phyloP scores from a whole-genome alignment of 2,797 vertebrate species.

The Falco biarmicus region DNA sequence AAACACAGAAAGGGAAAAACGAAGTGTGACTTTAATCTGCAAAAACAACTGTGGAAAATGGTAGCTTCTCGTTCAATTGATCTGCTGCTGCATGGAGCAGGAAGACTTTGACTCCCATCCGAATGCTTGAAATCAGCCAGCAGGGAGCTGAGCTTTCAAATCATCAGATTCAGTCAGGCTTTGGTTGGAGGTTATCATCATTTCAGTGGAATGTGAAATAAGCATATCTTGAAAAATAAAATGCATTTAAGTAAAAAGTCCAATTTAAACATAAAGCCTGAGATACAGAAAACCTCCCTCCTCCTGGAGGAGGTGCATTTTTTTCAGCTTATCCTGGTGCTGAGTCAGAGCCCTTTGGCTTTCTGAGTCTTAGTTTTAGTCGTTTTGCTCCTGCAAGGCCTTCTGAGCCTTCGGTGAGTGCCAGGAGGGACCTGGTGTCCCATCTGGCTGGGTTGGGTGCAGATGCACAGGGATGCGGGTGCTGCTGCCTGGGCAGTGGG shows the following conservation, averaged over 20 bases:
- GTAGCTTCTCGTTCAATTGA: not conserved
- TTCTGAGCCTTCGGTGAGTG: not conserved
- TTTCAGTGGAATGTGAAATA: constrained; percentile 28
- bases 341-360: not conserved
- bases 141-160: not conserved
- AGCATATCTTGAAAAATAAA: constrained; percentile 12
- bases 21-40: not conserved
- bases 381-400: not conserved
- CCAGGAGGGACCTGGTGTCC: not conserved
- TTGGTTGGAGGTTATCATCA: not conserved
- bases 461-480: not conserved
- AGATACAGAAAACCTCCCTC: not conserved
- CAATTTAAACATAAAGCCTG: not conserved
- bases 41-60: not conserved
- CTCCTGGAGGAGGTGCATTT: not conserved
- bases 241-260: not conserved
- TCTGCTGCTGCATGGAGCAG: not conserved
- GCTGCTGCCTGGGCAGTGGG: accelerated
- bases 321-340: not conserved
- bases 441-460: too few species aligned
- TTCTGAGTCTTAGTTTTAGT: not conserved
- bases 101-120: not conserved
- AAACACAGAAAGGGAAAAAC: not conserved
- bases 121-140: not conserved
- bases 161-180: not conserved